Evolutionary conservation across 2,113 vertebrate genomes (phyloP), one percentile per base, ranked within the genome.

Genomic region (Etheostoma spectabile): DNA sequence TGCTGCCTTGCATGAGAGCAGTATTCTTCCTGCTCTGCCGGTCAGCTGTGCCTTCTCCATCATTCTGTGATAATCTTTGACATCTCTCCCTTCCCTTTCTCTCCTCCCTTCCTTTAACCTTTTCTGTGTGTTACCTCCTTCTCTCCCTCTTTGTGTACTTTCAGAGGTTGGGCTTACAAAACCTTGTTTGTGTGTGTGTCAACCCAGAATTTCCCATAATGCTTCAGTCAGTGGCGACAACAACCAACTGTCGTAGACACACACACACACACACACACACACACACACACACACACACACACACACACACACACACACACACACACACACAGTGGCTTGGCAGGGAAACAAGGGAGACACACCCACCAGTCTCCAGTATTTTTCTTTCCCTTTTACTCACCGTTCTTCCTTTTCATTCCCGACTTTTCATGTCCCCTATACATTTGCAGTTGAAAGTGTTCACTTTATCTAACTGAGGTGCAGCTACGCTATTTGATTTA

Each of bases 121-220:
- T 33, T 6, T 5, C 22, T 48, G 16, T 33, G 60, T 12, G 4
- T 75, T 73, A 65, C 85, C 57, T 24, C 51, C 27, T 33, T 51
- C 68, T 51, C 57, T 65, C 16, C 51, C 77, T 80, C 79, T 78
- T 82, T 83, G 46, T 45, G 35, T 61, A 51, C 81, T 30, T 66
- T 61, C 45, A 24, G 56, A 74, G 30, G 64, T 70, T 64, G 2
- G 0, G 22, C 42, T 65, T 70, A 64, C 22, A 18, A 38, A 49
- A 82, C 45, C 71, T 84, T 30, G 27, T 30, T 24, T n/a, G 56
- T 66, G 45, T 49, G 27, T 71, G 18, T 56, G 15, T 27, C 46
- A 21, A 6, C 33, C 49, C 64, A 74, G 35, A 82, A 53, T 67
- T 76, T 86, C 87, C 76, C 80, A 80, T 55, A 74, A 79, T 60